Evolutionary conservation across 1,140 invertebrate genomes (phyloP).

Genomic region (Drosophila sproati): DNA sequence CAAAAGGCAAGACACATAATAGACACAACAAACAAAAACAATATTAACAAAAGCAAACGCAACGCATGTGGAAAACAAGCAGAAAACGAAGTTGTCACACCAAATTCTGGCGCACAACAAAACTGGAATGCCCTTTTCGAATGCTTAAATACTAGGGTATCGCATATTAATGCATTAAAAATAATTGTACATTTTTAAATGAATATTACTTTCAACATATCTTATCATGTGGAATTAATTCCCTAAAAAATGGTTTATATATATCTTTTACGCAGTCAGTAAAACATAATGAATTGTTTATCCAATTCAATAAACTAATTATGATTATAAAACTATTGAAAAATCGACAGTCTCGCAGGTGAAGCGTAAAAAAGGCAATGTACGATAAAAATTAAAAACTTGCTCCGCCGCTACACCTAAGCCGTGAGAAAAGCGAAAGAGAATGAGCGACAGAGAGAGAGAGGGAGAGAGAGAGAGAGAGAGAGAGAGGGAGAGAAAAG

Average conservation of each 20-base stretch:
- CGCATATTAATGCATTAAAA: too few relatives aligned
- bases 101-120: background rate
- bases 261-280: too few relatives aligned
- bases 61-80: constrained; percentile 44
- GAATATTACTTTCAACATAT: too few relatives aligned
- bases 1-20: constrained; percentile 74
- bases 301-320: background rate
- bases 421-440: constrained; percentile 11
- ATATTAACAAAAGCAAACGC: constrained; percentile 39
- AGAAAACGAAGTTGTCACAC: constrained; percentile 9
- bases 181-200: too few relatives aligned
- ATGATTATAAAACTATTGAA: constrained; percentile 3
- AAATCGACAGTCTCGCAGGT: constrained; percentile 1
- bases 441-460: background rate
- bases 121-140: constrained; percentile 14
- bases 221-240: too few relatives aligned
- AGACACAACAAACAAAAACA: constrained; percentile 46
- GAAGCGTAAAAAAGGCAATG: constrained; percentile 25
- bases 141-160: background rate
- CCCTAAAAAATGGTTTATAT: too few relatives aligned
- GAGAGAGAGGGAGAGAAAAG: constrained; percentile 6
- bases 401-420: constrained; percentile 71
- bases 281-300: background rate
- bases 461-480: constrained; percentile 1
- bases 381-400: constrained; percentile 80